Base-by-base conservation (phyloP, 2,888 invertebrate species). In the Oligia strigilis region DNA sequence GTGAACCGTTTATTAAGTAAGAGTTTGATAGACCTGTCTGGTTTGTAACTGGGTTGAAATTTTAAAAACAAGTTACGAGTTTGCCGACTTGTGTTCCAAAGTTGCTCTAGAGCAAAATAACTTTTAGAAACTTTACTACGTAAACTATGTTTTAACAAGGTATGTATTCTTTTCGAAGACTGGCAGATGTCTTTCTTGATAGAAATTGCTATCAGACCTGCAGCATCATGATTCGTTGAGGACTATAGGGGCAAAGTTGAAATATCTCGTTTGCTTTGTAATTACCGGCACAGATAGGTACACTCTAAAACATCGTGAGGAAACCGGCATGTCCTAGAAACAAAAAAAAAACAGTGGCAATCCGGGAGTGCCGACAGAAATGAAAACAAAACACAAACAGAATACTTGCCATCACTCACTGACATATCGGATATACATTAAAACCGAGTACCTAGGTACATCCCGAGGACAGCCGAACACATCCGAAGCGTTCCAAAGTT, bases 1-100 rank as follows among this genome's bases (percentile, higher is more conserved):
- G 40, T 67, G n/a, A 72, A 67, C 64, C 9, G 2, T 75, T 46
- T 62, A 62, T 58, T 36, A 64, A 0, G 29, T 29, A 29, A 67
- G 70, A 77, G 60, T 75, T 85, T 73, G 73, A 85, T 77, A 74
- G 82, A 85, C 70, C 49, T 81, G 81, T 77, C 83, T 75, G 43
- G n/a, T 49, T 64, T 13, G 65, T n/a, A 58, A 72, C 58, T 14
- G 80, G 62, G 62, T 77, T 72, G 66, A 64, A 71, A 67, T 62
- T 66, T 65, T 29, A 55, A 72, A 74, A 85, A 85, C 81, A 55
- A 58, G 67, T 75, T 72, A 55, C 49, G 1, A 58, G 55, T 64
- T 78, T 17, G 1, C 14, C 1, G 64, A 64, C 19, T 67, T 49
- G 55, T 29, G 49, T 77, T 52, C n/a, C 11, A 29, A 46, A 72